Conservation (phyloP, 2,888 invertebrate genomes). For the Archips crataeganus region DNA sequence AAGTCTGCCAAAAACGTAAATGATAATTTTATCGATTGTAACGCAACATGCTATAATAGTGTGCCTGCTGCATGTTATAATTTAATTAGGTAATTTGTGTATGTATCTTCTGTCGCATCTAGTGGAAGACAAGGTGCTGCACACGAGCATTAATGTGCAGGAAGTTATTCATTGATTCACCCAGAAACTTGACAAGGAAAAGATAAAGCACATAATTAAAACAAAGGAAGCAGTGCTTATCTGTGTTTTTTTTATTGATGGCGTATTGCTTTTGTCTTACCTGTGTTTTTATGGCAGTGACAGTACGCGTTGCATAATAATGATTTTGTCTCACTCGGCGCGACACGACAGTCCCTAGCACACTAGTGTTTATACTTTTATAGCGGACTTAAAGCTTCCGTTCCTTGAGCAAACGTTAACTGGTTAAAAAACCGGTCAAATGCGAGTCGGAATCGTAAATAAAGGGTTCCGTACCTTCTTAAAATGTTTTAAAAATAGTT, state of each 20-base stretch:
- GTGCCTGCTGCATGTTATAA: no score
- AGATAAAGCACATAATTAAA: conserved; percentile 41
- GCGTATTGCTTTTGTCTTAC: conserved; percentile 38
- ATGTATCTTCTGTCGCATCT: background rate
- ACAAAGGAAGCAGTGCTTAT: conserved; percentile 40
- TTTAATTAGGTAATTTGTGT: background rate
- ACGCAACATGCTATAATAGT: no score
- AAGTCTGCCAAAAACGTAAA: no score
- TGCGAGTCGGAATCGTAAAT: no score
- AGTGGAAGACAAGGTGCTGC: background rate
- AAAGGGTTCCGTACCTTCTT: no score
- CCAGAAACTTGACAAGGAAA: conserved; percentile 41
- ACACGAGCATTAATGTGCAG: conserved; percentile 23
- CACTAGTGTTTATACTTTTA: no score
- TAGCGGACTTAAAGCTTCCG: background rate
- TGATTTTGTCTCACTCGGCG: conserved; percentile 1
- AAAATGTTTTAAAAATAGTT: no score
- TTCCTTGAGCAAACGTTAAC: background rate
- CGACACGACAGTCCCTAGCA: background rate
- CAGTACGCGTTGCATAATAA: conserved; percentile 35
- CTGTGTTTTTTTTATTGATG: conserved; percentile 38
- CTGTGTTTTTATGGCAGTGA: conserved; percentile 22
- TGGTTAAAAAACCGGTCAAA: no score
- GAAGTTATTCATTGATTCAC: conserved; percentile 38
- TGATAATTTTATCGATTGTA: no score